Evolutionary conservation across 2,797 vertebrate genomes (phyloP).

Genomic region (Oophaga sylvatica): DNA sequence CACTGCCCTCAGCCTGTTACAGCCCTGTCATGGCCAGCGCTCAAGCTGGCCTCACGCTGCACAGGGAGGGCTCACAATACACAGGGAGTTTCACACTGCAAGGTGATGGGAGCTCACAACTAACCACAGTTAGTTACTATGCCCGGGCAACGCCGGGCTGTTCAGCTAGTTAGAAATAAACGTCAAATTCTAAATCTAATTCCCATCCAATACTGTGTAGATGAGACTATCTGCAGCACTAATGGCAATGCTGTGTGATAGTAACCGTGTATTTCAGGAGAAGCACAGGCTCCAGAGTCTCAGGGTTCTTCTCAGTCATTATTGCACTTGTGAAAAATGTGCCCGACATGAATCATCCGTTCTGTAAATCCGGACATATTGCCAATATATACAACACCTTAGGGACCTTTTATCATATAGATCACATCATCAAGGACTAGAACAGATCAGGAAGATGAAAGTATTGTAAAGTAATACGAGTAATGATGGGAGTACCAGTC

Average conservation of each 20-base stretch:
- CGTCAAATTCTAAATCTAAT: background rate
- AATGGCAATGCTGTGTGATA: background rate
- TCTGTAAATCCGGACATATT: background rate
- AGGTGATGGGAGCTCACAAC: no score
- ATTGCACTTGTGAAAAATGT: no score
- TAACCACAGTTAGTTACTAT: no score
- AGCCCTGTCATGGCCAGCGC: no score
- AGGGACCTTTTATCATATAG: constrained; percentile 23
- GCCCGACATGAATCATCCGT: background rate
- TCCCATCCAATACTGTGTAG: background rate
- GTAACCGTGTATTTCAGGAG: background rate
- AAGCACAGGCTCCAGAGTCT: background rate
- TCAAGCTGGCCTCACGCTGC: no score
- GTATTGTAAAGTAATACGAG: background rate
- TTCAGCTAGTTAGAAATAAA: no score
- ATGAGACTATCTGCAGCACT: no score
- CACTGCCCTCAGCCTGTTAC: no score
- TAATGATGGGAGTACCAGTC: background rate
- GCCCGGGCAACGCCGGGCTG: no score
- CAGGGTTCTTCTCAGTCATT: no score
- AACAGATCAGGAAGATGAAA: background rate
- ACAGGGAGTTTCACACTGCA: no score
- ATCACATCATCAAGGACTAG: background rate
- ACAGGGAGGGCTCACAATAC: no score
- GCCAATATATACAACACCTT: background rate